These are phyloP conservation scores for Carettochelys insculpta DNA, from an alignment of 2,113 vertebrate genomes.

Conservation along the genomic window DNA sequence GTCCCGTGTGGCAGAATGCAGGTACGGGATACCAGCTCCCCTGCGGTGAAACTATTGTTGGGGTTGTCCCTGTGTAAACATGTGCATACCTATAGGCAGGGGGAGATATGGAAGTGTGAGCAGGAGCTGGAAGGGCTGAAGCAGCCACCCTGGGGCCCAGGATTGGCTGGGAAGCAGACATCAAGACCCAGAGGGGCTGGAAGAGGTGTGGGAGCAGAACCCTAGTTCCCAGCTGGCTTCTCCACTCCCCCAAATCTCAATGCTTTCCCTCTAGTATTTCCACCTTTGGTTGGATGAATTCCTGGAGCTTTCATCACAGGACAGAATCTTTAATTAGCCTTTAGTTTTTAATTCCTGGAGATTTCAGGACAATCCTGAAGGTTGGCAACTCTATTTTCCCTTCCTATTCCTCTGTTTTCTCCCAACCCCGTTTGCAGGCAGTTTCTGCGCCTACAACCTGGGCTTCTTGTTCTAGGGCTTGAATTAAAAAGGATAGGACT, in stretches of 20 bases:
- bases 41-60: background rate
- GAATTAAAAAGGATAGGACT: background rate
- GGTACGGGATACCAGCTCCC: background rate
- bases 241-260: background rate
- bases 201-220: background rate
- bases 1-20: too few relatives aligned
- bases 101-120: background rate
- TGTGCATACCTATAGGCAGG: background rate
- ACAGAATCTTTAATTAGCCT: too few relatives aligned
- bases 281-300: too few relatives aligned
- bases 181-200: background rate
- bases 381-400: too few relatives aligned
- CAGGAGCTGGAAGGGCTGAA: background rate
- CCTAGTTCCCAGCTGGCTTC: background rate
- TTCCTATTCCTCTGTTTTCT: background rate
- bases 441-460: background rate
- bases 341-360: too few relatives aligned
- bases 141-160: background rate
- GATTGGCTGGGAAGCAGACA: background rate
- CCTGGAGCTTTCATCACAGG: too few relatives aligned
- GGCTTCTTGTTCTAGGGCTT: background rate
- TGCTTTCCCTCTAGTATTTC: background rate
- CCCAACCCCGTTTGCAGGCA: background rate
- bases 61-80: background rate
- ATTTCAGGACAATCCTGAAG: too few relatives aligned